Base-by-base conservation (phyloP, 2,113 vertebrate species). In the Heloderma charlesbogerti region DNA sequence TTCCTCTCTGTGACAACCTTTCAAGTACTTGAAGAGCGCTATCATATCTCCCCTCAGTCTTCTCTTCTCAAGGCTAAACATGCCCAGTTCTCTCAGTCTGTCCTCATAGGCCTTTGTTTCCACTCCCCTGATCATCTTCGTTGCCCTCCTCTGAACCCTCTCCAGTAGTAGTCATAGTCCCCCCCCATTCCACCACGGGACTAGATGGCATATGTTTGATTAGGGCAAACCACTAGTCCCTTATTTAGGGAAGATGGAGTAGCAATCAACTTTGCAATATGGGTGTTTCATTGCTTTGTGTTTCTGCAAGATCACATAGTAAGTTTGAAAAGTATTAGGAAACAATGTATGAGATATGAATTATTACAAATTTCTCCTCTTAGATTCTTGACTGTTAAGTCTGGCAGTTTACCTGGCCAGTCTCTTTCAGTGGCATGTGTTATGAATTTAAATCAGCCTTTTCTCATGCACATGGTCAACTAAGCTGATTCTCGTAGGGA, bases 301-400 rank as follows among this genome's bases (percentile, higher is more conserved):
- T 87, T 88, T 6, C 0, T 82, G 54, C 86, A 54, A 69, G 75
- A 34, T 66, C 60, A 48, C 82, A 88, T 16, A 69, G 75, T n/a
- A 88, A 0, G 86, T 51, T 89, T 71, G 63, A 13, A 77, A 37
- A 88, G 81, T 90, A 87, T 81, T 88, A 88, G 31, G 51, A 93
- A 90, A 48, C 3, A 45, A 6, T 57, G 77, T 18, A 57, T 7
- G 43, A 34, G 4, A 13, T 67, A 48, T 91, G 92, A 48, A 66
- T 2, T 0, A 84, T 87, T 90, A 0, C 5, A 45, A 1, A 34
- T 45, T 75, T 87, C n/a, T 94, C 92, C 37, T 0, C 48, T 0
- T 74, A 37, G 87, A 40, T 85, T 90, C 34, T 86, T 12, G 0
- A 79, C 25, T 72, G 0, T 29, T 72, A 54, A 66, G 40, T 25